phyloP scores from a whole-genome alignment of 1,140 invertebrate species.

The Drosophila ambigua region DNA sequence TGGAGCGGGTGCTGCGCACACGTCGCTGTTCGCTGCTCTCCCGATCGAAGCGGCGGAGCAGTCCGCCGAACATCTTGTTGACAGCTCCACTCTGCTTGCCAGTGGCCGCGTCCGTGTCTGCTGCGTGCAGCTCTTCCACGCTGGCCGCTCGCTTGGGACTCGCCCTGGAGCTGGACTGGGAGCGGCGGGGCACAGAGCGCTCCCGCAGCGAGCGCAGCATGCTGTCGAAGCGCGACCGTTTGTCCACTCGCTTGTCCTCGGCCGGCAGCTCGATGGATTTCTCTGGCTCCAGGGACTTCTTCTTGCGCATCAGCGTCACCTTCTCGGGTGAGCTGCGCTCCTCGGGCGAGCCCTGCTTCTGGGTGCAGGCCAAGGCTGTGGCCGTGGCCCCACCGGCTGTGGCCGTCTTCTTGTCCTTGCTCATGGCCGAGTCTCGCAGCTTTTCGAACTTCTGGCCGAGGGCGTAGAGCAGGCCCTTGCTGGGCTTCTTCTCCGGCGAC shows the following conservation, averaged over 20 bases:
- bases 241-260: slow-evolving; percentile 67
- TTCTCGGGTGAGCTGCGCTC: slow-evolving; percentile 50
- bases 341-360: slow-evolving; percentile 59
- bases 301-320: slow-evolving; percentile 34
- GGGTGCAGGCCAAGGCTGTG: slow-evolving; percentile 51
- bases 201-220: slow-evolving; percentile 86
- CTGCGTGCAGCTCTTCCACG: slow-evolving; percentile 86
- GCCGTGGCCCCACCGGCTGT: slow-evolving; percentile 5
- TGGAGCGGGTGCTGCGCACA: slow-evolving; percentile 74
- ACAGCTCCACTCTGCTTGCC: slow-evolving; percentile 85
- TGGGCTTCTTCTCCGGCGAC: slow-evolving; percentile 77
- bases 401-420: slow-evolving; percentile 70
- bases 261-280: too few relatives aligned
- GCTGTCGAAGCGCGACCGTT: slow-evolving; percentile 84
- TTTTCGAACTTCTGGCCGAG: slow-evolving; percentile 89
- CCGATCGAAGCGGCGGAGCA: slow-evolving; percentile 89
- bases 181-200: slow-evolving; percentile 86
- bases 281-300: slow-evolving; percentile 4
- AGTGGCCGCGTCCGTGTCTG: slow-evolving; percentile 82
- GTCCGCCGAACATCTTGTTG: slow-evolving; percentile 87
- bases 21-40: slow-evolving; percentile 69
- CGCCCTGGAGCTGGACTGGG: slow-evolving; percentile 79
- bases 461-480: slow-evolving; percentile 84
- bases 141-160: slow-evolving; percentile 88
- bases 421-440: slow-evolving; percentile 84